Evolutionary conservation across 92 coral and sea anemone species (phyloP), one percentile per base, ranked within the genome.

Genomic region (Siderastrea siderea): DNA sequence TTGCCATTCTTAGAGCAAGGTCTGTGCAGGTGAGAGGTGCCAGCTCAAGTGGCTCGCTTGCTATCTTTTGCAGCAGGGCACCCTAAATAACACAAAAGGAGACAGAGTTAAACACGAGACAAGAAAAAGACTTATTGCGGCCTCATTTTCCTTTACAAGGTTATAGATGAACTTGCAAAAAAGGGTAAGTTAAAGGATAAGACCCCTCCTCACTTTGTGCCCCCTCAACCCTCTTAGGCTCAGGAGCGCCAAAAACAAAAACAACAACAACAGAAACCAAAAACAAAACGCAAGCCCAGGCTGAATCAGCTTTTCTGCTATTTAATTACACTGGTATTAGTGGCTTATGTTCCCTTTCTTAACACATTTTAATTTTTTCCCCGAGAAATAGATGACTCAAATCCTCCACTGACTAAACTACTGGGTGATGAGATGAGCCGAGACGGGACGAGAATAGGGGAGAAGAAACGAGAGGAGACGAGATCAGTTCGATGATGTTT

Each of bases 401-500:
- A 13, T 1, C 13, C 61, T 55, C 13, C 13, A 55, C 38, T 26
- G 38, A 26, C 38, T 26, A 26, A 26, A 26, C 38, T 26, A 26
- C 38, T 26, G 38, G 38, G 38, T 0, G 80, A 75, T 75, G 62
- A 75, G 2, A 6, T 75, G 80, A 75, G 80, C n/a, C 11, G 61
- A 75, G 80, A 75, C 51, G 63, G 51, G 80, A 38, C 51, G 80
- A 16, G 80, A 75, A 50, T 0, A 75, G 80, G 38, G 17, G 5
- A 75, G 80, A 47, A 50, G 43, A 75, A 64, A 53, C 47, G 59
- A 74, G 79, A 74, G 44, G 58, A 74, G 79, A 50, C 47, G 79
- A 74, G 79, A 44, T 74, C n/a, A 74, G 79, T 15, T 26, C 38
- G 38, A 26, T 50, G n/a, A 74, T 54, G n/a, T 38, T 11, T 9